These are phyloP conservation scores for Petroica traversi DNA, from an alignment of 2,113 vertebrate genomes.

Conservation along the genomic window DNA sequence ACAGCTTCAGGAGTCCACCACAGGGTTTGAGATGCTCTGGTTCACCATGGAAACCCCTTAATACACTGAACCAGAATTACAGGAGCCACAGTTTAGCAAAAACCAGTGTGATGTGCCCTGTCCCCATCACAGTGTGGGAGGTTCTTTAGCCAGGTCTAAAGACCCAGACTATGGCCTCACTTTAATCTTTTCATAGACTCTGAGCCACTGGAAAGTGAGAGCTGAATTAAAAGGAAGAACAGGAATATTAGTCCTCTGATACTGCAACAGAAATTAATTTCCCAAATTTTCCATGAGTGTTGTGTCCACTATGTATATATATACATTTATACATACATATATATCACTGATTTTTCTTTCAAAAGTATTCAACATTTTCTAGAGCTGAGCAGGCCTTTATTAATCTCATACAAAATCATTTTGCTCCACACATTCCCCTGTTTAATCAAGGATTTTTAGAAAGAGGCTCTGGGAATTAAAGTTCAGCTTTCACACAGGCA, in stretches of 20 bases:
- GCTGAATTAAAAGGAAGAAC: neutral
- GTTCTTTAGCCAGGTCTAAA: neutral
- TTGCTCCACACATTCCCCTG: neutral
- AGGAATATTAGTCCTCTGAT: neutral
- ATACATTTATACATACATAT: too few relatives aligned
- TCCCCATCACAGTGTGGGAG: accelerated
- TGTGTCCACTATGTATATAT: neutral
- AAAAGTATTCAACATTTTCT: neutral
- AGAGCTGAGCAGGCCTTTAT: neutral
- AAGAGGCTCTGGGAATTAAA: neutral
- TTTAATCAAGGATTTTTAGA: neutral
- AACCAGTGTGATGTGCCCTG: neutral
- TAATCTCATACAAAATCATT: neutral
- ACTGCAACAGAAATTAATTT: neutral
- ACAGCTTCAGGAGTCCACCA: accelerated
- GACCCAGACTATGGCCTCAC: too few relatives aligned
- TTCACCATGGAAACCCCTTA: neutral
- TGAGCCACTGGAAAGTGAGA: neutral
- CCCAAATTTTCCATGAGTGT: neutral
- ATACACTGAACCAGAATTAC: neutral
- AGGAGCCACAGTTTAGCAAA: neutral
- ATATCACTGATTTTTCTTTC: neutral
- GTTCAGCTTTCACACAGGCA: neutral
- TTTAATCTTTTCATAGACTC: neutral
- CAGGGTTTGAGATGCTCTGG: neutral